Evolutionary conservation across 2,113 vertebrate species (phyloP), one percentile per base, ranked within the genome.

Genomic region (Pterocles burchelli): DNA sequence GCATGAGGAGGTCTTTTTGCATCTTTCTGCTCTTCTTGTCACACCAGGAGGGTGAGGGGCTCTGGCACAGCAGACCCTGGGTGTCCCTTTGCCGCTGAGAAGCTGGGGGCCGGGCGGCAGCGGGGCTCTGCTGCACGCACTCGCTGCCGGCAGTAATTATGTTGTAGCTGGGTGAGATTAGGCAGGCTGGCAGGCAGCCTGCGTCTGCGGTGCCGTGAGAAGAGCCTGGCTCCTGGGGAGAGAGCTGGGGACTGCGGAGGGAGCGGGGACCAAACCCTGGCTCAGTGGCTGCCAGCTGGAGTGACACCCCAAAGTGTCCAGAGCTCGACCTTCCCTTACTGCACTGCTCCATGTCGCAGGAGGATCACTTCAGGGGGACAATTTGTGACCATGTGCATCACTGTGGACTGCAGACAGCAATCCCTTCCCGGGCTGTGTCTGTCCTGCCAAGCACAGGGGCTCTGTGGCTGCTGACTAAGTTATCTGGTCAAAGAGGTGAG

Each of bases 111-210:
- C 2, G 1, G 62, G 57, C 72, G 76, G 81, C 29, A 34, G 10
- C 16, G 22, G 76, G 79, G 63, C 67, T 72, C 1, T 5, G 68
- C 49, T 81, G 76, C 49, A 17, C 3, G 77, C 16, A 15, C 55
- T 46, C 3, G 0, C 45, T 2, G 49, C 67, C 1, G 6, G 63
- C 93, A 82, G 71, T 54, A 73, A 82, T 88, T 55, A 52, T 28
- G 31, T 19, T 63, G 82, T 63, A 74, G 81, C 36, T 84, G 63
- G 70, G 83, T 70, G 76, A 88, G 62, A 80, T 86, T 2, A 93
- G 80, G 82, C 81, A 95, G 84, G 21, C 43, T 93, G 93, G 92
- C 90, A 91, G 46, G 78, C 86, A 80, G 88, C 65, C 81, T 0
- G 0, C 1, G 9, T n/a, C 71, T 73, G 81, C 7, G 2, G 34